Percentiles rank a stretch among this genome's conserved stretches.
Conservation (phyloP, 2,797 vertebrate genomes). For the Paratrypauchen microcephalus region DNA sequence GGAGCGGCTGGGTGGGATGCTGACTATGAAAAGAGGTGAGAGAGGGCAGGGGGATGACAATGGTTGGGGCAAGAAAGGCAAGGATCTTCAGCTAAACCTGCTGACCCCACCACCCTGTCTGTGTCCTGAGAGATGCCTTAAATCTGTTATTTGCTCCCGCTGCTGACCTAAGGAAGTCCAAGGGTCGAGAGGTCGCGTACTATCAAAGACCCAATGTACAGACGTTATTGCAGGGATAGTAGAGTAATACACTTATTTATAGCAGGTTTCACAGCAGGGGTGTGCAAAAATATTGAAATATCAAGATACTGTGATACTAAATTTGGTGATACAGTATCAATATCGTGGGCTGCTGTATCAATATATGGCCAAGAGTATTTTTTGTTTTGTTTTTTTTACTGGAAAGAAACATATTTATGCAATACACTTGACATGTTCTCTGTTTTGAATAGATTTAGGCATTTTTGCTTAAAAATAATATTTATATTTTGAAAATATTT, state of each 20-base stretch:
- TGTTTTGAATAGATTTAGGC: no score
- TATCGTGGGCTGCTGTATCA: no score
- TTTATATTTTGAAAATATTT: no score
- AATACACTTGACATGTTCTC: no score
- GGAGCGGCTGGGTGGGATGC: conserved; percentile 57
- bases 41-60: conserved; percentile 58
- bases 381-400: no score
- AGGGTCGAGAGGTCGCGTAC: conserved; percentile 82
- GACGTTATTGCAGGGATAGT: conserved; percentile 23
- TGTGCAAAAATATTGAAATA: no score
- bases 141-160: conserved; percentile 77
- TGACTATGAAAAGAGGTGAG: conserved; percentile 53
- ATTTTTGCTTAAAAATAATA: no score
- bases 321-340: no score
- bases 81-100: conserved; percentile 48
- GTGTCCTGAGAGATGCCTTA: conserved; percentile 60
- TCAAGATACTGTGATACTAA: no score
- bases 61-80: conserved; percentile 56
- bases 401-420: no score
- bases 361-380: no score
- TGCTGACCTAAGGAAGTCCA: conserved; percentile 81
- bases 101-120: conserved; percentile 53
- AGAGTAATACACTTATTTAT: conserved; percentile 23
- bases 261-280: neutral
- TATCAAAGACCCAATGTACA: conserved; percentile 29